Base-by-base conservation (phyloP, 64 coral and sea anemone species). In the Stichodactyla mertensii region DNA sequence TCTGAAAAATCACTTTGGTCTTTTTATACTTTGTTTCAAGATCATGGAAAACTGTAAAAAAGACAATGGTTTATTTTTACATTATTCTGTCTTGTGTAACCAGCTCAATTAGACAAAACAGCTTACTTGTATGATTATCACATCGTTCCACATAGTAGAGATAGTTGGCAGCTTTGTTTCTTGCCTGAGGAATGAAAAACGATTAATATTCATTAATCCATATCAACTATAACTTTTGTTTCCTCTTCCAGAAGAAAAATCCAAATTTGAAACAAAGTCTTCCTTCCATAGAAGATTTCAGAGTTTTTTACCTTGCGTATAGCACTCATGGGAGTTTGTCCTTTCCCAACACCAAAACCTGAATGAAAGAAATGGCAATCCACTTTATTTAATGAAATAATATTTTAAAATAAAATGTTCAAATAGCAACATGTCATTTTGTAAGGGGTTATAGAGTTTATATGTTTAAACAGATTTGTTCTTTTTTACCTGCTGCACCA, bases 301-400 rank as follows among this genome's bases (percentile, higher is more conserved):
- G 4, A 66, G 62, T 6, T n/a, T 22, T 22, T 66, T 89, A 96
- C 94, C 91, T 96, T 90, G 82, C 82, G 87, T 4, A 99, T 86
- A 36, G 97, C 93, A 90, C 93, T 99, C 16, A 99, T 81, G 2
- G 90, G 90, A 52, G 90, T 93, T 64, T 93, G 87, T 54, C 93
- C 97, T 86, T 90, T 99, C 2, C 97, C 97, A 83, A 99, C 93
- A 56, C 92, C 97, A 93, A 99, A 99, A 20, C 97, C 94, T 97
- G 12, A 77, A 31, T 61, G 0, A 19, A 77, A 51, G 6, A 0
- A 79, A 16, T 79, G 14, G 16, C 8, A 79, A 51, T 31, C 15
- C 31, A 79, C 11, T 79, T 79, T 9, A 4, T n/a, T 66, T n/a
- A 22, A 22, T n/a, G 6, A 7, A 7, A n/a, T n/a, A n/a, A 66